Evolutionary conservation across 2,888 invertebrate species (phyloP).

Genomic region (Hymenopus coronatus): DNA sequence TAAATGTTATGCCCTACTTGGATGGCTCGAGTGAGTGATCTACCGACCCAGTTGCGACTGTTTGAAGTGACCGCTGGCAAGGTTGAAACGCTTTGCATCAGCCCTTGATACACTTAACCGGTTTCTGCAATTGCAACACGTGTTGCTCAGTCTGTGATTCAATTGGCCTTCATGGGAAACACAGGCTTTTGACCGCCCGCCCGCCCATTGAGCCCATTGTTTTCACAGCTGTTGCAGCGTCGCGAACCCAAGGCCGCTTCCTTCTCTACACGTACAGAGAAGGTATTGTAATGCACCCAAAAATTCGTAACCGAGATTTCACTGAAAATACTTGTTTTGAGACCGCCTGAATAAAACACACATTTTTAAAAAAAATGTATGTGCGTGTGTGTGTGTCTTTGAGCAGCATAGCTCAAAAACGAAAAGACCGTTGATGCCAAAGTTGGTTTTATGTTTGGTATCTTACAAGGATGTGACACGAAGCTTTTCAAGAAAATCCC

Average conservation of each 20-base stretch:
- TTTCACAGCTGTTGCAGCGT: background rate
- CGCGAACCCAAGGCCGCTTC: background rate
- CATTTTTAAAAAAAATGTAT: too few relatives aligned
- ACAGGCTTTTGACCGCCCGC: background rate
- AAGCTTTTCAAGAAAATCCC: too few relatives aligned
- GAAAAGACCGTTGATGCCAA: too few relatives aligned
- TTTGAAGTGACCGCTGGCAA: background rate
- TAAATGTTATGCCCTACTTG: background rate
- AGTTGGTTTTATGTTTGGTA: too few relatives aligned
- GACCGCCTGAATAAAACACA: too few relatives aligned
- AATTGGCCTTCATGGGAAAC: background rate
- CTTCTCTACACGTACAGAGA: background rate
- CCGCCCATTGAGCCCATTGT: background rate
- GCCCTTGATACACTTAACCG: background rate
- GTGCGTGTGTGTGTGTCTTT: too few relatives aligned
- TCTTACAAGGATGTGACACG: too few relatives aligned
- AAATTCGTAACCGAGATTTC: too few relatives aligned
- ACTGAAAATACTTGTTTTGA: too few relatives aligned
- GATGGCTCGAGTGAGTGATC: background rate
- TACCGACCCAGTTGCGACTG: background rate
- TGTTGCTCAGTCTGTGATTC: background rate
- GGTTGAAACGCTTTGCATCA: background rate
- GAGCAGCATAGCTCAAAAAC: too few relatives aligned
- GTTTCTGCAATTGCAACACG: background rate
- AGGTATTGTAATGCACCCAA: too few relatives aligned